Conservation (phyloP, 2,113 vertebrate species). For the Amia ocellicauda region DNA sequence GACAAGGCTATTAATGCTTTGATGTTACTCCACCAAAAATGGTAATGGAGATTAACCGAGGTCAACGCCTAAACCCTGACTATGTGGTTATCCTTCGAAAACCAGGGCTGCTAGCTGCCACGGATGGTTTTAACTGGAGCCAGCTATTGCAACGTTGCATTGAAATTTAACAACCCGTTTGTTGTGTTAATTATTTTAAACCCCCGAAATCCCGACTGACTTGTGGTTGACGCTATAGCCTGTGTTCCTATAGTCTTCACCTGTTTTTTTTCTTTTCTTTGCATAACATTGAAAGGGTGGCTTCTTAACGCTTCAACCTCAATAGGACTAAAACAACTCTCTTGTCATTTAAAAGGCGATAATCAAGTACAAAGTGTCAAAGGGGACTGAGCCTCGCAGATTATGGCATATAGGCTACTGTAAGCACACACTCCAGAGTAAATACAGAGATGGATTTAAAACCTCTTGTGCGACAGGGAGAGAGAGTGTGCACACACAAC, state of each 20-base stretch:
- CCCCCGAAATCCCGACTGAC: slow-evolving; percentile 38
- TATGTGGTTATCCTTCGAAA: slow-evolving; percentile 64
- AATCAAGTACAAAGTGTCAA: slow-evolving; percentile 32
- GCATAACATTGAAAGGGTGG: slow-evolving; percentile 58
- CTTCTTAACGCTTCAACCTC: slow-evolving; percentile 65
- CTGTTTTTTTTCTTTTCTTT: slow-evolving; percentile 25
- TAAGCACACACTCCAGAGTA: slow-evolving; percentile 13
- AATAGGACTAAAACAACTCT: slow-evolving; percentile 73
- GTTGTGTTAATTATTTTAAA: slow-evolving; percentile 74
- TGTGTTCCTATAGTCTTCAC: slow-evolving; percentile 37
- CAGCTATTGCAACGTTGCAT: slow-evolving; percentile 49
- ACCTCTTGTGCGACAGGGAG: not conserved
- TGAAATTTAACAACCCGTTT: slow-evolving; percentile 72
- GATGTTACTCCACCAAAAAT: slow-evolving; percentile 58
- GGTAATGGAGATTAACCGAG: slow-evolving; percentile 58
- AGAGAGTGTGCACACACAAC: too few species aligned
- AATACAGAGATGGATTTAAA: not conserved
- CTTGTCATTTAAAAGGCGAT: slow-evolving; percentile 52
- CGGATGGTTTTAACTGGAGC: slow-evolving; percentile 51
- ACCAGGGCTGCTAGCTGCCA: slow-evolving; percentile 59
- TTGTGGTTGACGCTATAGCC: slow-evolving; percentile 46
- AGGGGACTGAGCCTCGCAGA: slow-evolving; percentile 19
- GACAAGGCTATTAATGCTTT: slow-evolving; percentile 47
- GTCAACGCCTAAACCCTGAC: slow-evolving; percentile 64
- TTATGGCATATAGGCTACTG: slow-evolving; percentile 17